Evolutionary conservation across 2,797 vertebrate genomes (phyloP), one percentile per base, ranked within the genome.

Genomic region (Rhynchonycteris naso): DNA sequence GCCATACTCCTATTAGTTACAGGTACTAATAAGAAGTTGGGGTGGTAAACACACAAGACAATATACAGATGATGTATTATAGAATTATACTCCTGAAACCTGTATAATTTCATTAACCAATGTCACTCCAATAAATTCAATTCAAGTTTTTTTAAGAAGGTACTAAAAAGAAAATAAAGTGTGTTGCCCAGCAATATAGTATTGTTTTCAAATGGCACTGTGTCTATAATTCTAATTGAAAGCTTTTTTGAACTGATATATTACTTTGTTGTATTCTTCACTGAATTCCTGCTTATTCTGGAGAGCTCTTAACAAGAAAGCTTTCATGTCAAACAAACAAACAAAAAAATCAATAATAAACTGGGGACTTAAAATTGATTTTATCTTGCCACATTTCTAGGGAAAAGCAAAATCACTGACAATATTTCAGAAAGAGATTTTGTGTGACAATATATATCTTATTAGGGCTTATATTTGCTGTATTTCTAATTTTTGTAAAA

Each of bases 271-370:
- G 1, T 59, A 61, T 24, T 30, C 28, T 59, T 86, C 21, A 26
- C 28, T 58, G 90, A 95, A 79, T 79, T 88, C 21, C 38, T 94
- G 50, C 24, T 16, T 33, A 11, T 78, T 94, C 26, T 56, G 19
- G 16, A 80, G 35, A 85, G n/a, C 43, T 72, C 47, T 92, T 96
- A 94, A 88, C 16, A 83, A 59, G 85, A 86, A 88, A 71, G 78
- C 65, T 80, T 96, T 24, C 71, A 88, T 71, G 93, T 79, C 33
- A 33, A 90, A 79, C 22, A 95, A 91, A 94, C n/a, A n/a, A n/a
- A n/a, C n/a, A n/a, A 86, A 68, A 94, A 95, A 94, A 92, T 90
- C 76, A 75, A 68, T 93, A 85, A 63, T 83, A 86, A 91, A 0
- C 63, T 56, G 5, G 58, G 50, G 21, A 86, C 35, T 54, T 86